Percentiles rank a stretch among this genome's conserved stretches.
Conservation (phyloP, 2,113 vertebrate genomes). For the Forbesichthys agassizii region DNA sequence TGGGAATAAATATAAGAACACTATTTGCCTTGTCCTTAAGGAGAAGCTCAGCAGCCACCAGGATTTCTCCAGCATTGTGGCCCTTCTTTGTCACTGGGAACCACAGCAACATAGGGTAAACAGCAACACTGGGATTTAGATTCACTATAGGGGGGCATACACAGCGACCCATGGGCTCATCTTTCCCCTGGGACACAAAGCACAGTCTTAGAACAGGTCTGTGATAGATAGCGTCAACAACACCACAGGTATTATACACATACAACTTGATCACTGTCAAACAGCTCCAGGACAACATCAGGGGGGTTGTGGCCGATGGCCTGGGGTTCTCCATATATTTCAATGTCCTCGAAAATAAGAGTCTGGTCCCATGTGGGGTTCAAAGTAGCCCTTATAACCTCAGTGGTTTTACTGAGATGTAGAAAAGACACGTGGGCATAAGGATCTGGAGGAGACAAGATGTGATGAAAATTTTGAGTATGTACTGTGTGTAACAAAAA, state of each 20-base stretch:
- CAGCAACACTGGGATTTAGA: conserved; percentile 77
- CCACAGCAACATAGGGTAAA: conserved; percentile 88
- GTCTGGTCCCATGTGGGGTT: conserved; percentile 98
- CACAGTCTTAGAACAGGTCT: conserved; percentile 7
- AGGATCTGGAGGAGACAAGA: conserved; percentile 80
- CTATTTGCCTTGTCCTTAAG: conserved; percentile 84
- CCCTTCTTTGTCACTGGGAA: conserved; percentile 84
- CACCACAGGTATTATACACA: conserved; percentile 17
- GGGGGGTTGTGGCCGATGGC: conserved; percentile 82
- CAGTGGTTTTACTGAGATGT: conserved; percentile 94
- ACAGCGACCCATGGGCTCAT: conserved; percentile 91
- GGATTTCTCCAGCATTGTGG: conserved; percentile 82
- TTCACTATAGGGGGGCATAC: conserved; percentile 85
- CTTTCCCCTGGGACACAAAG: conserved; percentile 84
- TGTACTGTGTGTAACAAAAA: too few relatives aligned
- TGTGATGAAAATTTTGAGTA: neutral
- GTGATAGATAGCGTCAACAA: neutral
- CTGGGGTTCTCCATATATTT: conserved; percentile 89
- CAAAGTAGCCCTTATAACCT: conserved; percentile 85
- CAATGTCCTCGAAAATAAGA: conserved; percentile 92
- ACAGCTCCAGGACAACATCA: conserved; percentile 84
- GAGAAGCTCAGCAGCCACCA: conserved; percentile 91
- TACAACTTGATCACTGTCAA: conserved; percentile 96
- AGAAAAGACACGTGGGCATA: conserved; percentile 95
- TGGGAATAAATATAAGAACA: neutral